Conservation (phyloP, 2,797 vertebrate genomes). For the Toxotes lorentzi region DNA sequence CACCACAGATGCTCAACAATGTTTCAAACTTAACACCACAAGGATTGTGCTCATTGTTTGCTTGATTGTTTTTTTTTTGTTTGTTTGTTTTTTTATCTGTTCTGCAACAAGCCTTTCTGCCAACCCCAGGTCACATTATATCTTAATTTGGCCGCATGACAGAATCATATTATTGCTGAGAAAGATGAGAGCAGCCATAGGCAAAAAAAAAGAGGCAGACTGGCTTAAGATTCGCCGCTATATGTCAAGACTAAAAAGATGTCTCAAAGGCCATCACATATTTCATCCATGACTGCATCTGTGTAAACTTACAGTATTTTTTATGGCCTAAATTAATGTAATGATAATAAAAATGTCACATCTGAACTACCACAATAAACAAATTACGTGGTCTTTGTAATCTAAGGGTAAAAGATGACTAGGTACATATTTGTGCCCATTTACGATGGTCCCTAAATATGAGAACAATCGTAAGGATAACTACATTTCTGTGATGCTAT, state of each 20-base stretch:
- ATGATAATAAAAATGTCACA: conserved; percentile 14
- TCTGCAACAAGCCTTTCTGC: conserved; percentile 52
- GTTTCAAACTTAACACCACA: neutral
- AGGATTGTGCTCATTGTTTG: neutral
- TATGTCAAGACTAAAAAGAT: conserved; percentile 34
- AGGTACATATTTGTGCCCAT: neutral
- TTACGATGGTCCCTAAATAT: neutral
- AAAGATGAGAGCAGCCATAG: conserved; percentile 25
- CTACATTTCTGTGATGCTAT: neutral
- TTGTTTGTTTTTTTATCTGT: conserved; percentile 53
- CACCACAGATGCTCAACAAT: conserved; percentile 7
- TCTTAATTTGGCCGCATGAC: conserved; percentile 58
- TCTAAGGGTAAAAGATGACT: neutral
- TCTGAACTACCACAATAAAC: conserved; percentile 10
- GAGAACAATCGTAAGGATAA: no score
- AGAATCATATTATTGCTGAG: conserved; percentile 43
- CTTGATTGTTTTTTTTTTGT: conserved; percentile 41
- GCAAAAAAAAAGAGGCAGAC: conserved; percentile 1
- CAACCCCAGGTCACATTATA: conserved; percentile 60
- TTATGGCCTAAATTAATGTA: neutral
- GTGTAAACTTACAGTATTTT: conserved; percentile 14
- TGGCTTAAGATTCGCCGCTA: conserved; percentile 30
- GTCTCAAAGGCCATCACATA: conserved; percentile 20
- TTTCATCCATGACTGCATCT: conserved; percentile 46
- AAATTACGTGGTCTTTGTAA: conserved; percentile 5